A percentile compares a stretch with the other conserved stretches of the same genome.
Conservation (phyloP, 2,113 vertebrate species). For the Abramis brama region DNA sequence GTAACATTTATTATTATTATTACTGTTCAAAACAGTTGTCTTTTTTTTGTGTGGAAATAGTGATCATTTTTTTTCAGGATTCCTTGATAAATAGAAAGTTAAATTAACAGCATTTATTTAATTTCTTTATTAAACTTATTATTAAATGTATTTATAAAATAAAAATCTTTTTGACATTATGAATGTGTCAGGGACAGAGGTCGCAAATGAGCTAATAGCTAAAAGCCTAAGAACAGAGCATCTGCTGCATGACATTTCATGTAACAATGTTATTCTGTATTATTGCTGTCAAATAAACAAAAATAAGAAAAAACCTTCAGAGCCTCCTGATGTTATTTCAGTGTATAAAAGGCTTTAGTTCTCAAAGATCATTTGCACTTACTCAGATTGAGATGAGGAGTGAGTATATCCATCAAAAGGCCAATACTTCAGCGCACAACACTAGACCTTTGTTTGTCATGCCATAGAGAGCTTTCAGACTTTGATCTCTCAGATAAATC, state of each 20-base stretch:
- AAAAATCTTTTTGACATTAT: too few species aligned
- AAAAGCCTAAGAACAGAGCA: neutral
- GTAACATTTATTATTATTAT: too few species aligned
- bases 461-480: constrained; percentile 11
- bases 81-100: too few species aligned
- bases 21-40: too few species aligned
- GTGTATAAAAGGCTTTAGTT: neutral
- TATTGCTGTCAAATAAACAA: neutral
- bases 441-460: neutral
- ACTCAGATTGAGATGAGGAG: neutral
- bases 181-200: too few species aligned
- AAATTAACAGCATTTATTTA: too few species aligned
- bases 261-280: neutral
- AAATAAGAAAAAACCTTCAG: neutral
- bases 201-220: neutral
- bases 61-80: too few species aligned
- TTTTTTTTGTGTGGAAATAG: too few species aligned
- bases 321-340: neutral
- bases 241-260: constrained; percentile 7
- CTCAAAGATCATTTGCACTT: neutral
- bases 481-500: constrained; percentile 17
- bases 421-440: neutral
- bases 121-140: too few species aligned
- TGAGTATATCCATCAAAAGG: constrained; percentile 1
- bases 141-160: too few species aligned